phyloP scores from a whole-genome alignment of 2,888 invertebrate species.

The Drosophila recens region DNA sequence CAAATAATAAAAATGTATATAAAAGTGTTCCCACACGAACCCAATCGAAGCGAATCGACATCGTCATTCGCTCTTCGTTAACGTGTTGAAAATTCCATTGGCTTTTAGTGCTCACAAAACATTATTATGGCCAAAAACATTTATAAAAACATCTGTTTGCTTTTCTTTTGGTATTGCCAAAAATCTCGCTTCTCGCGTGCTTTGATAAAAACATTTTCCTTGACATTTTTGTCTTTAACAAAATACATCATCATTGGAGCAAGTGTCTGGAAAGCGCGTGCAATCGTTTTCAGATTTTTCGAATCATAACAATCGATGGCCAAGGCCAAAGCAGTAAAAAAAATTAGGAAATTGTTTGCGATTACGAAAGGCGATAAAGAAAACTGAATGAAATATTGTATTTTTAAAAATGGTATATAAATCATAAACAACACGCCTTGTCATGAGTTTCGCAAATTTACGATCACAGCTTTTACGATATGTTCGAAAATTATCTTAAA shows the following conservation, averaged over 20 bases:
- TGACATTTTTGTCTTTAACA: slow-evolving; percentile 55
- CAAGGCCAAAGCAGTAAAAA: slow-evolving; percentile 43
- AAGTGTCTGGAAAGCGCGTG: slow-evolving; percentile 67
- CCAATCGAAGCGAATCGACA: slow-evolving; percentile 21
- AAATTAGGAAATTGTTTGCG: slow-evolving; percentile 21
- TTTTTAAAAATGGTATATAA: slow-evolving; percentile 47
- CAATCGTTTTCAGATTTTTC: slow-evolving; percentile 13
- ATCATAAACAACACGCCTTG: slow-evolving; percentile 62
- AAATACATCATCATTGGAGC: slow-evolving; percentile 8
- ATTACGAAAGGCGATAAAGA: slow-evolving; percentile 47
- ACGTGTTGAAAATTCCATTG: slow-evolving; percentile 47
- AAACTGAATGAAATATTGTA: slow-evolving; percentile 41
- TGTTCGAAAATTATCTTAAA: slow-evolving; percentile 58
- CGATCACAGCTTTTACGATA: slow-evolving; percentile 59
- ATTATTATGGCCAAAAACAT: slow-evolving; percentile 50
- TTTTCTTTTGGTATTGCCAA: background rate
- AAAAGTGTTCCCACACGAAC: slow-evolving; percentile 46
- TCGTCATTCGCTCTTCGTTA: slow-evolving; percentile 33
- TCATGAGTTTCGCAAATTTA: slow-evolving; percentile 54
- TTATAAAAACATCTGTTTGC: slow-evolving; percentile 62
- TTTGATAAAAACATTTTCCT: slow-evolving; percentile 63
- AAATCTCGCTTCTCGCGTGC: slow-evolving; percentile 32
- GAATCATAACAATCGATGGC: slow-evolving; percentile 36
- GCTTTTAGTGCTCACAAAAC: slow-evolving; percentile 46
- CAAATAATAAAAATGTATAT: background rate